Evolutionary conservation across 2,797 vertebrate species (phyloP).

Genomic region (Eulemur mongoz): DNA sequence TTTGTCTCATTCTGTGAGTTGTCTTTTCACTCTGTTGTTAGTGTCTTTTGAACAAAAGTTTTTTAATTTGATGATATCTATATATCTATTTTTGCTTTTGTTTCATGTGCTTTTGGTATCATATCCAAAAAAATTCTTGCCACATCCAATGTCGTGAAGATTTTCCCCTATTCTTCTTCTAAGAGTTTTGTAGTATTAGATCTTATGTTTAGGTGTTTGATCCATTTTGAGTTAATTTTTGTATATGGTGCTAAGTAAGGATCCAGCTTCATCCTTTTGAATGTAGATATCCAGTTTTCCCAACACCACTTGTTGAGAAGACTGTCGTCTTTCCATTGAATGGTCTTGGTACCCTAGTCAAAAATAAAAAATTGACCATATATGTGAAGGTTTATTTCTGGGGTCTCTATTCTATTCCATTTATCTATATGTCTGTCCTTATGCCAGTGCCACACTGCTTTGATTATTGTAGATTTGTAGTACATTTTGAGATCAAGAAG

Average conservation of each 20-base stretch:
- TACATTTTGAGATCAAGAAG: conserved; percentile 9
- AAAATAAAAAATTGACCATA: conserved; percentile 9
- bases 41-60: not conserved
- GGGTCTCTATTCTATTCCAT: not conserved
- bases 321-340: not conserved
- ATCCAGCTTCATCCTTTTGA: not conserved
- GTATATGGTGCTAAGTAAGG: not conserved
- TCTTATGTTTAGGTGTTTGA: not conserved
- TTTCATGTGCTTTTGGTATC: not conserved
- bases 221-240: not conserved
- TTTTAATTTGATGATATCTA: not conserved
- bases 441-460: not conserved
- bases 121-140: not conserved
- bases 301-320: not conserved
- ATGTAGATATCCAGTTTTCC: not conserved
- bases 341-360: not conserved
- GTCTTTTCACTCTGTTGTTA: conserved; percentile 20
- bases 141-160: not conserved
- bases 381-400: not conserved
- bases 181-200: not conserved
- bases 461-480: not conserved
- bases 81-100: not conserved
- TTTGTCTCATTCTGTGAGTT: not conserved
- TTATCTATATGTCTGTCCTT: not conserved
- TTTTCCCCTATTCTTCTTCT: not conserved